Percentiles rank a stretch among this genome's conserved stretches.
phyloP scores from a whole-genome alignment of 2,113 vertebrate species.

The Mirounga angustirostris region DNA sequence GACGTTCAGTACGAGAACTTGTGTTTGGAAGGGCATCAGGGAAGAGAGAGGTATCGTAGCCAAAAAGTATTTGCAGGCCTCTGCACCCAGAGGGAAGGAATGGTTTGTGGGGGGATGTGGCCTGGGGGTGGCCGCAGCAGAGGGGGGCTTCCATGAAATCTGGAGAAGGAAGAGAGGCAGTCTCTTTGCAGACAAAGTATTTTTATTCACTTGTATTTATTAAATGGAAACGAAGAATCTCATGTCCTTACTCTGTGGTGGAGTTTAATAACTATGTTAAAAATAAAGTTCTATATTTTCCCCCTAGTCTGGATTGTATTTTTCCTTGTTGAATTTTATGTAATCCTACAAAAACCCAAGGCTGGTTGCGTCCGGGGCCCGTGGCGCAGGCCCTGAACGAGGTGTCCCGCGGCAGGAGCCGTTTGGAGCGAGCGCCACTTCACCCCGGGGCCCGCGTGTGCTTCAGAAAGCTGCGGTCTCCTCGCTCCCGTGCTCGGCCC shows the following conservation, averaged over 20 bases:
- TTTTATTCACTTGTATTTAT: constrained; percentile 84
- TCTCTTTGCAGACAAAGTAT: constrained; percentile 72
- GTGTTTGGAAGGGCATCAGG: neutral
- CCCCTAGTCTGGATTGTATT: constrained; percentile 54
- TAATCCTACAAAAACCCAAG: fast-evolving
- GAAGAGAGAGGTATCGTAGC: constrained; percentile 48
- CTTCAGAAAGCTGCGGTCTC: neutral
- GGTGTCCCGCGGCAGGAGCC: neutral
- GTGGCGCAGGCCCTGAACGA: fast-evolving
- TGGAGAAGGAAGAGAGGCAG: neutral
- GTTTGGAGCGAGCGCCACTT: neutral
- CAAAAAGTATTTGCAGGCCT: constrained; percentile 63
- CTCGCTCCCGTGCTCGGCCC: neutral
- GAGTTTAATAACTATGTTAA: constrained; percentile 79
- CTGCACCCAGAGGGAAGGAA: neutral
- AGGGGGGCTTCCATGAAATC: neutral
- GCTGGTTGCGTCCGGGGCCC: fast-evolving
- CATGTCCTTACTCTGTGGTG: constrained; percentile 69
- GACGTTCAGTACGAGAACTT: neutral
- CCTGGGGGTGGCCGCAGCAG: neutral
- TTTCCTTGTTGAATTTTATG: neutral
- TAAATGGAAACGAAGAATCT: constrained; percentile 42
- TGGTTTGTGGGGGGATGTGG: neutral
- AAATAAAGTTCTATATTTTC: constrained; percentile 88
- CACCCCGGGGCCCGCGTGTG: no score